Evolutionary conservation across 2,113 vertebrate species (phyloP), one percentile per base, ranked within the genome.

Genomic region (Onychorhynchus coronatus): DNA sequence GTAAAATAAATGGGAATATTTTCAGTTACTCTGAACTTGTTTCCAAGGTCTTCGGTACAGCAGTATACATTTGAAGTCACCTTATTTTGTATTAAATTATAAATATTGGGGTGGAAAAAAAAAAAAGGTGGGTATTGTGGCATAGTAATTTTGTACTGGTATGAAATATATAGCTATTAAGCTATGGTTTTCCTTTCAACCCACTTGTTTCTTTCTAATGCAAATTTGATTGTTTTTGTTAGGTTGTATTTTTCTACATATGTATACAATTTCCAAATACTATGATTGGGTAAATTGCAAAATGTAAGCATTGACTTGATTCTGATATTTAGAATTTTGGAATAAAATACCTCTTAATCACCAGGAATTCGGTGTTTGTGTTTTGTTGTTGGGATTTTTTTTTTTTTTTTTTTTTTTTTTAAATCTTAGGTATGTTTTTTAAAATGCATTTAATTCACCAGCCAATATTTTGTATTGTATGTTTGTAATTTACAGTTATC

Each of bases 261-360:
- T 81, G n/a, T 82, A 68, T 88, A 76, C 58, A 88, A 63, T 82
- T 94, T 86, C 37, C 71, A 91, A 95, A 71, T 84, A 67, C 31
- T 92, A 81, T 81, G 50, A 91, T 95, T 80, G 72, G 74, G 71
- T 81, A 87, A 91, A 90, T 16, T 2, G 66, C 91, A 82, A 91
- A 95, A 72, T 92, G 2, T 66, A 95, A 88, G 71, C 86, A 77
- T 82, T 88, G 67, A 58, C 39, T 93, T 93, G 91, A 78, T 91
- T 95, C 80, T 93, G 84, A 55, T 96, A 70, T 73, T 95, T 88
- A 92, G 82, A 84, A 80, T 93, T 96, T 93, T 94, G 62, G 72
- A 97, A 97, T 97, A 96, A 98, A 97, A 95, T 81, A 95, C 58
- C 73, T 97, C 67, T 88, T 79, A 81, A 82, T 85, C 82, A 95